Percentiles rank a stretch among this genome's conserved stretches.
Evolutionary conservation across 2,888 invertebrate genomes (phyloP).

Genomic region (Lottia scabra): DNA sequence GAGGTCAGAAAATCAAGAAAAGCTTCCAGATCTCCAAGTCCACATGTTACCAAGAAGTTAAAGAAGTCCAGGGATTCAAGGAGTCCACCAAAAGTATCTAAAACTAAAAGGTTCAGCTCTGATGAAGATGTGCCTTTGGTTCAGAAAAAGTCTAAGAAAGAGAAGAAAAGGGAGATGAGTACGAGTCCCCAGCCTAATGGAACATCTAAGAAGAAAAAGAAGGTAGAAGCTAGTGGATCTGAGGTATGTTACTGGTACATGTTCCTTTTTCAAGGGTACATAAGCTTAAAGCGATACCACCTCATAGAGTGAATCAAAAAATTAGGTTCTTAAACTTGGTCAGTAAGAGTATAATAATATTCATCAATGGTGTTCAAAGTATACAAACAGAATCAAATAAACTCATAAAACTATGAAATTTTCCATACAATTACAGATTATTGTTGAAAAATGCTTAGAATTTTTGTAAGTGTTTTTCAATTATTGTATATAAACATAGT

Average conservation of each 20-base stretch:
- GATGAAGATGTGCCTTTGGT: background rate
- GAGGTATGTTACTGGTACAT: constrained; percentile 40
- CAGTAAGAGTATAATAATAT: no score
- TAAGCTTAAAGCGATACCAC: no score
- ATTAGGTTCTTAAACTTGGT: no score
- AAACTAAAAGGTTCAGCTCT: background rate
- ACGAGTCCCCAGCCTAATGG: constrained; percentile 16
- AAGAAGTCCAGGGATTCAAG: constrained; percentile 21
- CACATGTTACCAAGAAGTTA: constrained; percentile 14
- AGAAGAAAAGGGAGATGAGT: background rate
- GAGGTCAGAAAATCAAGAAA: background rate
- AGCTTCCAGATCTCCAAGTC: background rate
- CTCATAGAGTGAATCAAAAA: no score
- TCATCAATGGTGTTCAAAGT: no score
- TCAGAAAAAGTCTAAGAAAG: constrained; percentile 11
- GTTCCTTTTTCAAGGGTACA: no score
- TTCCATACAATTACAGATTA: no score
- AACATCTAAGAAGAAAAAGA: constrained; percentile 26
- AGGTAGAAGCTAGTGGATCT: constrained; percentile 37
- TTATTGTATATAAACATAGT: no score
- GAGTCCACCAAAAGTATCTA: background rate
- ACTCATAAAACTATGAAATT: no score
- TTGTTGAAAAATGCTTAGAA: no score
- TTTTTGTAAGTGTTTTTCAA: no score
- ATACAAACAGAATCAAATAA: no score